Base-by-base conservation (phyloP, 2,113 vertebrate species). In the Myanophis thanlyinensis region DNA sequence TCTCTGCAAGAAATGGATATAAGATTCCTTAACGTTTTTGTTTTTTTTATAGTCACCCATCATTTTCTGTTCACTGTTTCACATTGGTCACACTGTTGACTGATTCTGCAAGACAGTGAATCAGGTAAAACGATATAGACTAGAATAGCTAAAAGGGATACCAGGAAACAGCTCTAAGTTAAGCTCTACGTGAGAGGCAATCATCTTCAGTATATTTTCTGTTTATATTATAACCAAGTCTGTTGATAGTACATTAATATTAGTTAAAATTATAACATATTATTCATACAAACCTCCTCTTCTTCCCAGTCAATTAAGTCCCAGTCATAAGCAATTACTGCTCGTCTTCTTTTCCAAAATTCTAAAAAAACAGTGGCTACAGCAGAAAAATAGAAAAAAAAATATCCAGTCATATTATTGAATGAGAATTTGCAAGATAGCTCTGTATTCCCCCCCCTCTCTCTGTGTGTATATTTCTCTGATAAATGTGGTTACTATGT, bases 261-360 rank as follows among this genome's bases (percentile, higher is more conserved):
- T 44, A 9, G 35, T 44, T 73, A 53, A 35, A 93, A 4, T 15
- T 87, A 80, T 51, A 88, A 35, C 44, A 87, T 80, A 44, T 80
- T 80, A 92, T 90, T 3, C 23, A 94, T 96, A 98, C 98, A 92
- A 93, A 99, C 99, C 98, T 99, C 99, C 88, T 99, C 99, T 96
- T 99, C 99, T 96, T 99, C 99, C 98, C 99, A 99, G 97, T 99
- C 99, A 92, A 99, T 98, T 94, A 99, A 98, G 96, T 99, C 99
- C 99, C 99, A 99, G 96, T 99, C 99, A 88, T 99, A 99, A 85
- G 98, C 99, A 91, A 99, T 98, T 80, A 99, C 98, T 4, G 99
- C 99, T 97, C 99, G 95, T 40, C 99, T 97, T 93, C 99, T 98
- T 97, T 99, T 99, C 99, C 99, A 99, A 94, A 99, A 99, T 96